These are phyloP conservation scores for Eriosoma lanigerum DNA, from an alignment of 1,140 invertebrate species.

Conservation along the genomic window DNA sequence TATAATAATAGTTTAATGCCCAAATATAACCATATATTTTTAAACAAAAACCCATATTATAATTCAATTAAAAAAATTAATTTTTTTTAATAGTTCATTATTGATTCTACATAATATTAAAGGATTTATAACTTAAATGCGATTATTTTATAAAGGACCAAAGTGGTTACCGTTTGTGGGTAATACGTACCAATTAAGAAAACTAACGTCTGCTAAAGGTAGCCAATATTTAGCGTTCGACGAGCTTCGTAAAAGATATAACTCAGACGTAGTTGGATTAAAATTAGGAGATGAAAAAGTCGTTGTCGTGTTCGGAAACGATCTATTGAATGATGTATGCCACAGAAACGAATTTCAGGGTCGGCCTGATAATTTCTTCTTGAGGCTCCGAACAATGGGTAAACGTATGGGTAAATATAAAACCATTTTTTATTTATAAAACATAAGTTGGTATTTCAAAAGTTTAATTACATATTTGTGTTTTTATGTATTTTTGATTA, in stretches of 20 bases:
- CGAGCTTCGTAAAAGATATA: slow-evolving; percentile 64
- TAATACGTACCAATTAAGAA: slow-evolving; percentile 64
- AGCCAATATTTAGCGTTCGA: slow-evolving; percentile 67
- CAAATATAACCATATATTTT: too few relatives aligned
- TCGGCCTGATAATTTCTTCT: slow-evolving; percentile 73
- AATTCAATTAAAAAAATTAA: too few relatives aligned
- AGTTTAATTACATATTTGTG: too few relatives aligned
- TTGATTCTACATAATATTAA: too few relatives aligned
- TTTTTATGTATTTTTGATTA: too few relatives aligned
- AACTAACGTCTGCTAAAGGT: slow-evolving; percentile 61
- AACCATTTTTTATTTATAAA: neutral
- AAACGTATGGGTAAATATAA: slow-evolving; percentile 62
- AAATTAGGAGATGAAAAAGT: slow-evolving; percentile 67
- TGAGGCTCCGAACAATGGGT: slow-evolving; percentile 70
- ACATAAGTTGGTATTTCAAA: too few relatives aligned
- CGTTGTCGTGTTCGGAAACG: slow-evolving; percentile 66
- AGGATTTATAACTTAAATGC: too few relatives aligned
- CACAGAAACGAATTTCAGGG: slow-evolving; percentile 69
- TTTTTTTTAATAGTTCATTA: too few relatives aligned
- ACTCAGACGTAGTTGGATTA: slow-evolving; percentile 67
- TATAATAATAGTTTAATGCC: too few relatives aligned
- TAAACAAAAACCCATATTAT: too few relatives aligned
- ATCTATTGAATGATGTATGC: slow-evolving; percentile 65
- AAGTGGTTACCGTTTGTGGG: slow-evolving; percentile 69
- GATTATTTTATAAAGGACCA: slow-evolving; percentile 64